Evolutionary conservation across 2,797 vertebrate genomes (phyloP), one percentile per base, ranked within the genome.

Genomic region (Valencia hispanica): DNA sequence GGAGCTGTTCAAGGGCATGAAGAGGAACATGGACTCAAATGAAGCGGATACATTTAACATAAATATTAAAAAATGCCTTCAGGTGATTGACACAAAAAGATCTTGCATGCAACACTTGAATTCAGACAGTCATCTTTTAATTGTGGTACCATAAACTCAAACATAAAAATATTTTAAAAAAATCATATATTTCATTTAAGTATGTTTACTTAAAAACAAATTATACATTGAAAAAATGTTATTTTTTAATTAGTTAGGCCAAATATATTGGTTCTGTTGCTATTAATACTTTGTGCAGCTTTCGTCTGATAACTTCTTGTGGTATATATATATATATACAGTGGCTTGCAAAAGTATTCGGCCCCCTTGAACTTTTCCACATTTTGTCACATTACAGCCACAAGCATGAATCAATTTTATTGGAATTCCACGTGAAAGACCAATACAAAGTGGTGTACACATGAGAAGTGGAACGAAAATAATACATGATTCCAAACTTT

Each of bases 1-100:
- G 98, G 98, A 57, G 98, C 98, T 99, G 77, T 48, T 39, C 11
- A 47, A 87, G 18, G 69, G 78, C 22, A 10, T 70, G 53, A 10
- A 70, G 55, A 47, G 6, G 12, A 9, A 36, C 8, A 27, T 2
- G 36, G 39, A 66, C 20, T 61, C 73, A 82, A 70, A 39, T 12
- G 9, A 77, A 45, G 70, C 14, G 4, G 59, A 8, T 30, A 36
- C 59, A 1, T 61, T 47, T 25, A 59, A 32, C 17, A 47, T 22
- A 76, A 17, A 20, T 1, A 73, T 69, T 27, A 47, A 72, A 74
- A 69, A 22, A 50, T 3, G 5, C 57, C 65, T 61, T 65, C 25
- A 79, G 18, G 20, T 71, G 41, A 74, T 69, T 63, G 20, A 20
- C 77, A 68, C 22, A 79, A 79, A 48, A 48, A 48, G 3, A 51